Evolutionary conservation across 2,888 invertebrate genomes (phyloP), one percentile per base, ranked within the genome.

Genomic region (Chloroclystis v-ata): DNA sequence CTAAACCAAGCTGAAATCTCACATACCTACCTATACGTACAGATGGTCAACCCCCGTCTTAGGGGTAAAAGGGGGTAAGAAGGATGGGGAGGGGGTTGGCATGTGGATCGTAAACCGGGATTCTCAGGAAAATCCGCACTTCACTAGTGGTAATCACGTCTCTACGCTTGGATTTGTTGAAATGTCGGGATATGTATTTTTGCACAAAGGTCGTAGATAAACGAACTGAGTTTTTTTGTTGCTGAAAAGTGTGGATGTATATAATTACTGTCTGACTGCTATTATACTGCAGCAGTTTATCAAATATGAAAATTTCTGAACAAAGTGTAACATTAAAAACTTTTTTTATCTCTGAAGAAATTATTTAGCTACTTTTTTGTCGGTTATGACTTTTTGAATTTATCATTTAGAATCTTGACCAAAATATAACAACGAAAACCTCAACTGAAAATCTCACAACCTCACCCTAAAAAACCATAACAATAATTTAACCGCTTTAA

Each of bases 71-170:
- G 47, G 60, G 49, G 37, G 49, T 46, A 52, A 46, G 59, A 52
- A 12, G 44, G 55, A 56, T 52, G 52, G 64, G 58, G 59, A 60
- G 61, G 50, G 46, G 48, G 54, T 61, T 59, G 72, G 72, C 61
- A 65, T 59, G 71, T 67, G 70, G 77, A 68, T 82, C 82, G 78
- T 82, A 82, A 83, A 83, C 75, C 72, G 75, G 81, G 81, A 82
- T 79, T 83, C 82, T 55, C 62, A 60, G 73, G 73, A 75, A 82
- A 82, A 83, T 82, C 82, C 82, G 72, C 80, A 82, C 80, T 79
- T 80, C 82, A 78, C 79, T 75, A 77, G 73, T 75, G 70, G 75
- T 83, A 83, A 83, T 83, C 83, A 83, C 72, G 65, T 65, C 67
- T 59, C 59, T 61, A 61, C 64, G 69, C 69, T 69, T 67, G 70